Percentiles rank a stretch among this genome's conserved stretches.
Conservation (phyloP, 2,797 vertebrate species). For the Capromys pilorides region DNA sequence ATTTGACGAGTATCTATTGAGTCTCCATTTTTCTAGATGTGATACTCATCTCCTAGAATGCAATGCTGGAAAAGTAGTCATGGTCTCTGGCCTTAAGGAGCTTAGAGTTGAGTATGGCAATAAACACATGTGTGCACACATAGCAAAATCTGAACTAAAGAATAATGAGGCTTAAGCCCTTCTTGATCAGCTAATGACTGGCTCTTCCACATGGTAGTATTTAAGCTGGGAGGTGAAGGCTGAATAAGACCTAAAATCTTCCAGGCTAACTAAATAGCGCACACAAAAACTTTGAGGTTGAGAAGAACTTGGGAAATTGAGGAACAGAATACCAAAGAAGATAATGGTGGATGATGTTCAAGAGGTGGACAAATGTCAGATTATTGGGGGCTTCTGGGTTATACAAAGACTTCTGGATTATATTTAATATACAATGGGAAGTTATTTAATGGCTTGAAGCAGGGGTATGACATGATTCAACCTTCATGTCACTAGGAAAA, state of each 20-base stretch:
- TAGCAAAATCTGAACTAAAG: not conserved
- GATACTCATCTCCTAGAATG: not conserved
- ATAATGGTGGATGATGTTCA: not conserved
- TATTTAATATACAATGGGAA: not conserved
- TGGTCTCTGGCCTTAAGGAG: not conserved
- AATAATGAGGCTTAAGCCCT: not conserved
- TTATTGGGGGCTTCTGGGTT: not conserved
- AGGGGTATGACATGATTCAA: not conserved
- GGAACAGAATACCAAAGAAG: not conserved
- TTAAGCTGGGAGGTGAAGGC: not conserved
- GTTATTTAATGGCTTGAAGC: not conserved
- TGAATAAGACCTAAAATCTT: not conserved
- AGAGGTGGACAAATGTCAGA: not conserved
- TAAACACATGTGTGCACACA: not conserved
- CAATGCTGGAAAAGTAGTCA: not conserved
- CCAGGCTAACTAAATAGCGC: not conserved
- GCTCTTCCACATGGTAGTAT: not conserved
- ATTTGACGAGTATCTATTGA: not conserved
- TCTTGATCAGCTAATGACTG: not conserved
- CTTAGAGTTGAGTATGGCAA: not conserved
- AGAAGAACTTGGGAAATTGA: not conserved
- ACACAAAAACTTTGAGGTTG: not conserved
- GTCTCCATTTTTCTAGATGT: not conserved
- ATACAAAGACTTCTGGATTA: not conserved
- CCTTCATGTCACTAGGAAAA: constrained; percentile 6